Percentiles rank a stretch among this genome's conserved stretches.
Evolutionary conservation across 1,140 invertebrate species (phyloP).

Genomic region (Condylostylus longicornis): DNA sequence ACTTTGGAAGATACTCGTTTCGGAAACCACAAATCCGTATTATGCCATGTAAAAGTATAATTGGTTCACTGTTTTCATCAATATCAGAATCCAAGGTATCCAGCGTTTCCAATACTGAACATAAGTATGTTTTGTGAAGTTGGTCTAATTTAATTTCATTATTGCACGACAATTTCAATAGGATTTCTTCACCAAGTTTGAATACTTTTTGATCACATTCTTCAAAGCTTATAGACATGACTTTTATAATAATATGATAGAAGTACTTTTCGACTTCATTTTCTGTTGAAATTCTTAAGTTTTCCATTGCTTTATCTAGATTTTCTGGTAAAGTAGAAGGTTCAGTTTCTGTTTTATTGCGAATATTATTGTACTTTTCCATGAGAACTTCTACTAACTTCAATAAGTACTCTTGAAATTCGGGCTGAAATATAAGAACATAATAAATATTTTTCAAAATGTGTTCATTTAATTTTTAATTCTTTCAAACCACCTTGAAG

Average conservation of each 20-base stretch:
- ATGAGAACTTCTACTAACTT: conserved; percentile 13
- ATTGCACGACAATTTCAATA: conserved; percentile 10
- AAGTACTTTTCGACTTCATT: conserved; percentile 14
- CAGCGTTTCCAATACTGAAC: conserved; percentile 15
- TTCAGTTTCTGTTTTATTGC: neutral
- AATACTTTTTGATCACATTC: neutral
- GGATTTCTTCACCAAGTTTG: neutral
- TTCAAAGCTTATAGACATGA: conserved; percentile 7
- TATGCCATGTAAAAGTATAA: conserved; percentile 22
- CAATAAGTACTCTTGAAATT: conserved; percentile 17
- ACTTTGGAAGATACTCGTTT: conserved; percentile 12
- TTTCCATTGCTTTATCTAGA: conserved; percentile 7
- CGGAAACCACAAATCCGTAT: conserved; percentile 20
- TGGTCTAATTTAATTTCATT: conserved; percentile 6
- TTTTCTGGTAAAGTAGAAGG: neutral
- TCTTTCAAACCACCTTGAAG: conserved; percentile 8
- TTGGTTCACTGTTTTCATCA: conserved; percentile 21
- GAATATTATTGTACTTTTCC: neutral
- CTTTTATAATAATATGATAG: conserved; percentile 19
- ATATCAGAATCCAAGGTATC: conserved; percentile 20
- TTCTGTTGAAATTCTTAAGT: conserved; percentile 8
- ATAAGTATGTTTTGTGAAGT: conserved; percentile 19
- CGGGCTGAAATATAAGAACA: neutral
- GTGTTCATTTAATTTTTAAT: conserved; percentile 11
- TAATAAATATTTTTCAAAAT: conserved; percentile 7